Percentiles rank a stretch among this genome's conserved stretches.
Evolutionary conservation across 2,797 vertebrate genomes (phyloP).

Genomic region (Poecilia gillii): DNA sequence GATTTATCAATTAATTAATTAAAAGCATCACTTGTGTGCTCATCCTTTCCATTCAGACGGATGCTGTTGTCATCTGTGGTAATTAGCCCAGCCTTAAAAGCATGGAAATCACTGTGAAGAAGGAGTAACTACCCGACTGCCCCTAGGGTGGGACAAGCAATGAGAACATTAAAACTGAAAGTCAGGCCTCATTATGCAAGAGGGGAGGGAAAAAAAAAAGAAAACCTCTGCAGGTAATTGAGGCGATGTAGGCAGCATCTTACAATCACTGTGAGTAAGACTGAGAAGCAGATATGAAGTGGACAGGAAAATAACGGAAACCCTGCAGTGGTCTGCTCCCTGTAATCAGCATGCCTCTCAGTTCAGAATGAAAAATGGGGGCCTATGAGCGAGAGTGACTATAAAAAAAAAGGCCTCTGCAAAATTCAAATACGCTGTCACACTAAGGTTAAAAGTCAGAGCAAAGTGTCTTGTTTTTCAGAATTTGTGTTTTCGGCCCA

Average conservation of each 20-base stretch:
- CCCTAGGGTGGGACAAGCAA: slow-evolving; percentile 67
- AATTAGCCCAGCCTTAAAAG: slow-evolving; percentile 72
- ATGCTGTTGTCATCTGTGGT: slow-evolving; percentile 60
- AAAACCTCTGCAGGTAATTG: slow-evolving; percentile 62
- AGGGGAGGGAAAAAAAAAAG: slow-evolving; percentile 37
- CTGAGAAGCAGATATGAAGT: slow-evolving; percentile 28
- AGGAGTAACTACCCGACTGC: slow-evolving; percentile 65
- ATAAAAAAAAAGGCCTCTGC: background rate
- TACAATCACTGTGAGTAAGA: slow-evolving; percentile 40
- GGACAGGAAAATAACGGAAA: slow-evolving; percentile 48
- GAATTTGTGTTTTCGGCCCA: background rate
- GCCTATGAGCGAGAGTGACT: slow-evolving; percentile 14
- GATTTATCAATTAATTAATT: slow-evolving; percentile 68
- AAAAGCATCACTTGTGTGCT: slow-evolving; percentile 60
- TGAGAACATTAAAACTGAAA: slow-evolving; percentile 59
- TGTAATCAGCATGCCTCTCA: slow-evolving; percentile 35
- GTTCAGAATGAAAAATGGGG: slow-evolving; percentile 28
- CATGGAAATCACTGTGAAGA: slow-evolving; percentile 72
- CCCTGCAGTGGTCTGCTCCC: slow-evolving; percentile 11
- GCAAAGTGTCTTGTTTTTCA: background rate
- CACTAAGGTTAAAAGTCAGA: background rate
- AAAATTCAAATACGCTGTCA: slow-evolving; percentile 21
- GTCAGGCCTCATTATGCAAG: slow-evolving; percentile 66
- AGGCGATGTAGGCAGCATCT: slow-evolving; percentile 48
- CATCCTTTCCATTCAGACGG: slow-evolving; percentile 47